Conservation (phyloP, 1,140 invertebrate species). For the Hylaeus volcanicus region DNA sequence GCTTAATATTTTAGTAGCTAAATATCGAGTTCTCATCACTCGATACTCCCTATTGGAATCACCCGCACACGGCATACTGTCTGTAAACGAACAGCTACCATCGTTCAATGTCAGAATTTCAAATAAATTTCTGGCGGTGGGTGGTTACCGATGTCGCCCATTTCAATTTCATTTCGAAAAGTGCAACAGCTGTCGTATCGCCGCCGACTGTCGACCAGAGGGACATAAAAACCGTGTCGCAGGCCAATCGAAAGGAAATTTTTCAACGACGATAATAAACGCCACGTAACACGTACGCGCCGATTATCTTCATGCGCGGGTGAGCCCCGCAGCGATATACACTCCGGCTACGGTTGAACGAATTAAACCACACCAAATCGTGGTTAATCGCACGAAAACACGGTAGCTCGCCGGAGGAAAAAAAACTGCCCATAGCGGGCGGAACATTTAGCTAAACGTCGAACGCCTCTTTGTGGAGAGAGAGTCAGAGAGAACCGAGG, state of each 20-base stretch:
- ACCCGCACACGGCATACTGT: too few relatives aligned
- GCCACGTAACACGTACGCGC: constrained; percentile 12
- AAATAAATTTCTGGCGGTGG: too few relatives aligned
- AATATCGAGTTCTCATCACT: too few relatives aligned
- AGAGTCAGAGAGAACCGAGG: neutral
- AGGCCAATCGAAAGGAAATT: neutral
- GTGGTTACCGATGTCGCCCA: too few relatives aligned
- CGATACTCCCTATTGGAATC: too few relatives aligned
- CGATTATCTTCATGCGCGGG: constrained; percentile 46
- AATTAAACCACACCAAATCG: constrained; percentile 47
- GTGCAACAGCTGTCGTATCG: too few relatives aligned
- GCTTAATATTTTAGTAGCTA: too few relatives aligned
- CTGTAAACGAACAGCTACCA: too few relatives aligned
- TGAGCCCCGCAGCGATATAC: constrained; percentile 32
- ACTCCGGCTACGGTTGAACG: constrained; percentile 27
- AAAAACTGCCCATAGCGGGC: neutral
- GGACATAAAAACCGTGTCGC: neutral
- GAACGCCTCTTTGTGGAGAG: neutral
- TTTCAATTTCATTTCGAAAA: too few relatives aligned
- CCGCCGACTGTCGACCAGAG: too few relatives aligned
- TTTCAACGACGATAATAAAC: neutral
- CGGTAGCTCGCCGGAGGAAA: neutral
- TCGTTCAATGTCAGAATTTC: too few relatives aligned
- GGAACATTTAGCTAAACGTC: neutral
- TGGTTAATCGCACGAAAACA: constrained; percentile 56